These are phyloP conservation scores for Sylvilagus floridanus DNA, from an alignment of 2,797 vertebrate genomes.

Conservation along the genomic window DNA sequence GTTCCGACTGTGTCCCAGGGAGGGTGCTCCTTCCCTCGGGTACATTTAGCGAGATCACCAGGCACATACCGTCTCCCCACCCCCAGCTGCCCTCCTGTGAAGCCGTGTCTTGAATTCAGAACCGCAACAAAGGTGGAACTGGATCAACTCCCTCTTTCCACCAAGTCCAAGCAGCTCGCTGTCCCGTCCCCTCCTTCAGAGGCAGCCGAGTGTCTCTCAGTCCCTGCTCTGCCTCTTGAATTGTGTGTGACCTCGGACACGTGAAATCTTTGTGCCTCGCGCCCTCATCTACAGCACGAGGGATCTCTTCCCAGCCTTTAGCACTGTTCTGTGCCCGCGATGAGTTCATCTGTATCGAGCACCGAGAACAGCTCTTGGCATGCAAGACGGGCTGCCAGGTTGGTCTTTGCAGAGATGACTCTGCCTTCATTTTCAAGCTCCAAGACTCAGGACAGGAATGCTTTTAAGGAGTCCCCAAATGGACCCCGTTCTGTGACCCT, in stretches of 20 bases:
- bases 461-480: not conserved
- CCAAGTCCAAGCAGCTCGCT: not conserved
- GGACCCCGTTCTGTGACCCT: not conserved
- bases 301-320: no score
- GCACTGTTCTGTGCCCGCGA: not conserved
- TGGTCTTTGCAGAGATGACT: not conserved
- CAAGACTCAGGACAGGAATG: not conserved
- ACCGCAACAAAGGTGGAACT: not conserved
- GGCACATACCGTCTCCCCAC: not conserved
- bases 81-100: not conserved
- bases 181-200: not conserved
- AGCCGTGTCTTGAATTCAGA: slow-evolving; percentile 19
- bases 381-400: not conserved
- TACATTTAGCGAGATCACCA: not conserved
- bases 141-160: not conserved
- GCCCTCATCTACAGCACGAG: not conserved
- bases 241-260: not conserved
- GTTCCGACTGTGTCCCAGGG: not conserved
- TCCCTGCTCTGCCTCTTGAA: not conserved
- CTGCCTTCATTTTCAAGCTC: not conserved
- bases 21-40: not conserved
- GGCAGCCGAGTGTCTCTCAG: not conserved
- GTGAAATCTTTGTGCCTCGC: not conserved
- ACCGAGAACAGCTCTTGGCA: not conserved
- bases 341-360: not conserved